A percentile compares a stretch with the other conserved stretches of the same genome.
phyloP scores from a whole-genome alignment of 2,797 vertebrate species.

The Discoglossus pictus region DNA sequence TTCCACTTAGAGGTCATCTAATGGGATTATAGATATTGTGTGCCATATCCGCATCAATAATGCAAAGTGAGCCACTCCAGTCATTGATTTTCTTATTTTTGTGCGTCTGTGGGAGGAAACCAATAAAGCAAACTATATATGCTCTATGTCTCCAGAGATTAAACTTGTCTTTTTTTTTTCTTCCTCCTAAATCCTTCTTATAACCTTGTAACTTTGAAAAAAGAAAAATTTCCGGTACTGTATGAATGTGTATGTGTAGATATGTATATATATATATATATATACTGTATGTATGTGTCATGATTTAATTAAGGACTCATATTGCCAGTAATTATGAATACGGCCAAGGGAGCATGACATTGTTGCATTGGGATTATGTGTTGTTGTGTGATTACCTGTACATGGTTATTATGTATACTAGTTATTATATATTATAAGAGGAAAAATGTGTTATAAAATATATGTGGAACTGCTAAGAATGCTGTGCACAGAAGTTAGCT shows the following conservation, averaged over 20 bases:
- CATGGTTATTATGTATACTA: no score
- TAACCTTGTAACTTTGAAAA: constrained; percentile 54
- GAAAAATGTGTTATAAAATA: no score
- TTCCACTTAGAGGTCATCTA: constrained; percentile 59
- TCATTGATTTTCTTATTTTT: constrained; percentile 57
- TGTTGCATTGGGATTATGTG: no score
- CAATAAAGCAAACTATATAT: constrained; percentile 51
- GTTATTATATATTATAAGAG: no score
- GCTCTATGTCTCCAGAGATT: constrained; percentile 32
- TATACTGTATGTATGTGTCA: background rate
- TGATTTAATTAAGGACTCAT: no score
- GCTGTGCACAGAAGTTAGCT: no score
- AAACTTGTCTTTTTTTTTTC: constrained; percentile 24
- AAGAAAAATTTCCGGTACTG: constrained; percentile 27
- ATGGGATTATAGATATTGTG: constrained; percentile 60
- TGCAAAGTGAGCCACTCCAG: constrained; percentile 51
- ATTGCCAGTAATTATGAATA: no score
- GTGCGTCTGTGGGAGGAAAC: constrained; percentile 45
- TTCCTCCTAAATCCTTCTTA: constrained; percentile 33
- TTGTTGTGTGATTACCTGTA: no score
- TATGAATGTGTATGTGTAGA: background rate
- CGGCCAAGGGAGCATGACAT: no score
- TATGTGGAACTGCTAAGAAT: no score
- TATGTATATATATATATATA: background rate
- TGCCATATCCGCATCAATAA: constrained; percentile 62